phyloP scores from a whole-genome alignment of 2,888 invertebrate genomes.

The Dynastes maya region DNA sequence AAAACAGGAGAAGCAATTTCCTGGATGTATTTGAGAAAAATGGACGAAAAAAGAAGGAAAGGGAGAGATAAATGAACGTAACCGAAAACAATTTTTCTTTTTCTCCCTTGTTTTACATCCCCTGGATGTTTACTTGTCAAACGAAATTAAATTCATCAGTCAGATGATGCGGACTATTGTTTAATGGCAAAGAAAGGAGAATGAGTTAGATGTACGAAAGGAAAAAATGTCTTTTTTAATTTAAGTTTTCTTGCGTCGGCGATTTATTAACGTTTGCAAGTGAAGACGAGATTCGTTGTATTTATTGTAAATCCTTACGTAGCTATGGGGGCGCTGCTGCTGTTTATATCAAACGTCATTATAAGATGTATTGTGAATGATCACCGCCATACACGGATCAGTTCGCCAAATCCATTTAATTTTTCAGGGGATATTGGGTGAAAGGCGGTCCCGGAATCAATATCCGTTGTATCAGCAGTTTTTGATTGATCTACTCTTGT shows the following conservation, averaged over 20 bases:
- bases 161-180: constrained; percentile 62
- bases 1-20: constrained; percentile 37
- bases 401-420: constrained; percentile 28
- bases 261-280: constrained; percentile 41
- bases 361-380: constrained; percentile 45
- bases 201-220: constrained; percentile 30
- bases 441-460: constrained; percentile 42
- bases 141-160: constrained; percentile 65
- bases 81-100: constrained; percentile 54
- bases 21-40: constrained; percentile 36
- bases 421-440: constrained; percentile 37
- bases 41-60: constrained; percentile 22
- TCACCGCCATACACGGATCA: constrained; percentile 4
- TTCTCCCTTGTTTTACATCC: constrained; percentile 50
- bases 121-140: constrained; percentile 60
- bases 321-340: not conserved
- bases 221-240: constrained; percentile 49
- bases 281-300: constrained; percentile 4
- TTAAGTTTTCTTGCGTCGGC: constrained; percentile 25
- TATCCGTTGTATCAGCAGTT: constrained; percentile 48
- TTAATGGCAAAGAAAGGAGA: constrained; percentile 59
- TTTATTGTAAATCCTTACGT: constrained; percentile 27
- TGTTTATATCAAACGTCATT: constrained; percentile 46
- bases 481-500: constrained; percentile 48
- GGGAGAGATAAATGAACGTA: constrained; percentile 52